A percentile compares a stretch with the other conserved stretches of the same genome.
Evolutionary conservation across 1,140 invertebrate genomes (phyloP).

Genomic region (Glossosoma conforme): DNA sequence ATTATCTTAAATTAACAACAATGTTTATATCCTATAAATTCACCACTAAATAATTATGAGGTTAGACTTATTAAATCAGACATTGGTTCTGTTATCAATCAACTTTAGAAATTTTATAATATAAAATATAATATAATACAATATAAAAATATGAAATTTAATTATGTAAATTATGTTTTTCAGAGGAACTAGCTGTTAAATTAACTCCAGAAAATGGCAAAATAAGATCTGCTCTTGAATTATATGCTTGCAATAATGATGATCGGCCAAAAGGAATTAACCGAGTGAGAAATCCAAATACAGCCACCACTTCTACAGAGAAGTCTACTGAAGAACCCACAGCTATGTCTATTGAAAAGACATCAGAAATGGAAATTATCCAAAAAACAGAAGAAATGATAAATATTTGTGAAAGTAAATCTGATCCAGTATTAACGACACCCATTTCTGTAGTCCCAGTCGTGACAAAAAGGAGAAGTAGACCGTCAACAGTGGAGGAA

Average conservation of each 20-base stretch:
- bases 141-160: neutral
- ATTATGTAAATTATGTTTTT: slow-evolving; percentile 19
- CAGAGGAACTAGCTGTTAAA: slow-evolving; percentile 45
- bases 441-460: too few species aligned
- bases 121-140: neutral
- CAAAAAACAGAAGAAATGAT: too few species aligned
- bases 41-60: too few species aligned
- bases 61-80: too few species aligned
- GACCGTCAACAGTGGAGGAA: slow-evolving; percentile 49
- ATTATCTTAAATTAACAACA: too few species aligned
- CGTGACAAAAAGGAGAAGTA: slow-evolving; percentile 36
- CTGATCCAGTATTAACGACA: too few species aligned
- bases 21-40: too few species aligned
- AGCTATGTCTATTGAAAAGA: too few species aligned
- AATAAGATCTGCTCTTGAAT: slow-evolving; percentile 66
- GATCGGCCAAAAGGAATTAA: slow-evolving; percentile 54
- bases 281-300: too few species aligned
- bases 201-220: slow-evolving; percentile 59
- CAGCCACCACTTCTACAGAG: slow-evolving; percentile 13
- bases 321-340: slow-evolving; percentile 9
- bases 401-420: too few species aligned
- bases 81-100: too few species aligned
- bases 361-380: too few species aligned
- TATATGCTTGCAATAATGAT: slow-evolving; percentile 59
- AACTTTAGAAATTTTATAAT: neutral